A percentile compares a stretch with the other conserved stretches of the same genome.
Conservation (phyloP, 2,113 vertebrate species). For the Herpailurus yagouaroundi region DNA sequence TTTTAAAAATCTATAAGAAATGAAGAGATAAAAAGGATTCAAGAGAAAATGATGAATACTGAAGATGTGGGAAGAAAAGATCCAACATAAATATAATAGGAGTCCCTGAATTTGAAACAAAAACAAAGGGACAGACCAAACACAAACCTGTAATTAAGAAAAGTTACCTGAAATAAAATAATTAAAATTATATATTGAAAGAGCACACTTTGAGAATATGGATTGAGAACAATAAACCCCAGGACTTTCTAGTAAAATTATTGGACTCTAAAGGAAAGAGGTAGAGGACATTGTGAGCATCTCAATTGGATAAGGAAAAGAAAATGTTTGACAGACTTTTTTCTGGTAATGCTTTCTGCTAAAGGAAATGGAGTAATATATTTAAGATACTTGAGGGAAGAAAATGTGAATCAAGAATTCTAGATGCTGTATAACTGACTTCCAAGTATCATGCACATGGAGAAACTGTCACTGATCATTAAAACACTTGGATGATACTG, state of each 20-base stretch:
- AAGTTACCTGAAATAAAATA: not conserved
- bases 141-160: not conserved
- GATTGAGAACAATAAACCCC: not conserved
- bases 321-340: not conserved
- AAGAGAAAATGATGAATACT: not conserved
- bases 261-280: not conserved
- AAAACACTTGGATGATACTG: not conserved
- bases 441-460: not conserved
- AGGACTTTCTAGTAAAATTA: not conserved
- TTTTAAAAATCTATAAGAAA: not conserved
- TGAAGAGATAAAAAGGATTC: not conserved
- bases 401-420: not conserved
- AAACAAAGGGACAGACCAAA: not conserved
- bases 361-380: not conserved
- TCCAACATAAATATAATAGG: not conserved
- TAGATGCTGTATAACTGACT: not conserved
- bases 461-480: not conserved
- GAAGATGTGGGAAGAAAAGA: not conserved
- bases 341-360: not conserved
- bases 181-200: not conserved
- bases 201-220: not conserved
- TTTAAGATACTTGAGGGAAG: not conserved
- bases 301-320: not conserved
- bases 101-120: not conserved
- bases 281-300: not conserved